Evolutionary conservation across 2,113 vertebrate species (phyloP), one percentile per base, ranked within the genome.

Genomic region (Pachyramphus minor): DNA sequence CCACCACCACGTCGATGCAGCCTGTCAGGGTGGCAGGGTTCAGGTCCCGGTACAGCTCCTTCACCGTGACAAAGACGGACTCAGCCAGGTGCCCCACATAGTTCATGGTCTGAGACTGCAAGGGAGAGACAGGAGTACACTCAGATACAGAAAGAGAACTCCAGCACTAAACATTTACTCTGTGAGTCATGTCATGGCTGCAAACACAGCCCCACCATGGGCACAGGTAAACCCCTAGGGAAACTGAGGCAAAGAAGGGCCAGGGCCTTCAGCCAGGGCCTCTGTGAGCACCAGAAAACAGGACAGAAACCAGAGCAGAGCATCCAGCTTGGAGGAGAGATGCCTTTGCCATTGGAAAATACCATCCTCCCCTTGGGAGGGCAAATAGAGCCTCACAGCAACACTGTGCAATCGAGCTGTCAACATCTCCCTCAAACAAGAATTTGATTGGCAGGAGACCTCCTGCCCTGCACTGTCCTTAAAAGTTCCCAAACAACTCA

Each of bases 81-180:
- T 98, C 99, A 1, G 99, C 99, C 75, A 99, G 94, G 91, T 99
- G 99, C 68, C 99, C 99, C 97, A 99, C 97, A 18, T 99, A 99
- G 96, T 99, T 99, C 99, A 99, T 99, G 96, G 98, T 98, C 95
- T 98, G 98, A 80, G 95, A 97, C 98, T 98, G 95, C 73, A 76
- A 81, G 17, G 3, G 47, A 91, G 58, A 83, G 18, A 93, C 30
- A 69, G 37, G 30, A 78, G 33, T 3, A 64, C 42, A 45, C 6
- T 83, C 31, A 22, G 50, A 18, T 9, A 16, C 15, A 23, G 41
- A 2, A 58, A 81, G 28, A 74, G 23, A 44, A n/a, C 21, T 93
- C n/a, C 47, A 58, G 31, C 35, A 78, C 50, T 50, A 50, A 69
- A 45, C 5, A 7, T 33, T 90, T 71, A 22, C 35, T 64, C 27